Percentiles rank a stretch among this genome's conserved stretches.
phyloP scores from a whole-genome alignment of 2,113 vertebrate species.

The Nothocercus julius region DNA sequence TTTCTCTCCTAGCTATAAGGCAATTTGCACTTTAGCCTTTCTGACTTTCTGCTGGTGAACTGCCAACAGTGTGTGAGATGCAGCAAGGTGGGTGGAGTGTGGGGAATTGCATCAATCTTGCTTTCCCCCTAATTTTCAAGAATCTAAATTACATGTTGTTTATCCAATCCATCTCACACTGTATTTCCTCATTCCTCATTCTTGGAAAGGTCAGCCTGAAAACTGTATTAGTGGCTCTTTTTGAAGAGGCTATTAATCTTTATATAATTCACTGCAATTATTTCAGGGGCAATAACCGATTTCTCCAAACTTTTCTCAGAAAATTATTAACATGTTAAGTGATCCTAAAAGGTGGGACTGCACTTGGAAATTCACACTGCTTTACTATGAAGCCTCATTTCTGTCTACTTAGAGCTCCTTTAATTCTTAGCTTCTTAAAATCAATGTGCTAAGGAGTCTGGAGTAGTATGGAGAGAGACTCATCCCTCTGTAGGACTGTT shows the following conservation, averaged over 20 bases:
- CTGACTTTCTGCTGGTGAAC: not conserved
- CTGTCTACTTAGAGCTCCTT: not conserved
- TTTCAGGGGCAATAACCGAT: constrained; percentile 34
- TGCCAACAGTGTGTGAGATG: not conserved
- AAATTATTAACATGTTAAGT: not conserved
- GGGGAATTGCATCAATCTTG: not conserved
- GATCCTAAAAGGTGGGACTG: not conserved
- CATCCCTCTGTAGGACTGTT: too few relatives aligned
- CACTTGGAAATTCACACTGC: too few relatives aligned
- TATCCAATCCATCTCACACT: not conserved
- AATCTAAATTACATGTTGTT: not conserved
- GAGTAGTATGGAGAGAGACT: too few relatives aligned
- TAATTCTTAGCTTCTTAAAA: not conserved
- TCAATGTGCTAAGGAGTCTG: too few relatives aligned
- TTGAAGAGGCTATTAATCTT: constrained; percentile 25
- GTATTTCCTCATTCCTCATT: not conserved
- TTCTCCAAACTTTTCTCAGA: constrained; percentile 20
- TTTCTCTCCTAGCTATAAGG: accelerated
- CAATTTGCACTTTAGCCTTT: not conserved
- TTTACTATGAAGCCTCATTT: not conserved
- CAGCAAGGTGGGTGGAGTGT: accelerated
- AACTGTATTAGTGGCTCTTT: not conserved
- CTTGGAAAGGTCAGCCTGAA: constrained; percentile 28
- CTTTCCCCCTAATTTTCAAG: not conserved
- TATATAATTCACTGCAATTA: not conserved